Base-by-base conservation (phyloP, 92 coral and sea anemone genomes). In the Pocillopora meandrina region DNA sequence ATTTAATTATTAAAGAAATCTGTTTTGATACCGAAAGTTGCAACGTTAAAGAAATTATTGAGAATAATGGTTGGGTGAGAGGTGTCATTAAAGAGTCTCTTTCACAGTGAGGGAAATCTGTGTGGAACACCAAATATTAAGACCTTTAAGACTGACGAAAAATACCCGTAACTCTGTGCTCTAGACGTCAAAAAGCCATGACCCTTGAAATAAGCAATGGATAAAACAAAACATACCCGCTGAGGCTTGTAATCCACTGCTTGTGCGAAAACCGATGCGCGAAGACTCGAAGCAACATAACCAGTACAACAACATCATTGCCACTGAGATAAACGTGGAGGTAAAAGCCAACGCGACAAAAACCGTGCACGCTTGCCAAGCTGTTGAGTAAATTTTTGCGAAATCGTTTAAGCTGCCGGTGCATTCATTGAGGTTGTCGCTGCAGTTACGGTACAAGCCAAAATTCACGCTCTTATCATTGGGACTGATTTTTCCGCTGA, bases 331-430 rank as follows among this genome's bases (percentile, higher is more conserved):
- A 89, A 97, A 97, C 71, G 93, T 92, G 59, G 87, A 59, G 57
- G 83, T 87, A 80, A 95, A 90, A 14, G 98, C 90, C 56, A 97
- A 77, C 17, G 91, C 89, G 14, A 97, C 98, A 59, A 97, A 77
- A 5, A 97, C 80, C 6, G 99, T 94, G n/a, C 95, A 92, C 0
- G 93, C 95, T 71, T 93, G 86, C 99, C 99, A 97, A 36, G 98
- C 98, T 13, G 82, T 14, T 9, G 99, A 96, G 82, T 90, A 91
- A 65, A 97, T 94, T 61, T 77, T 81, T 76, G 57, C 78, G 74
- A 97, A 97, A 59, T 90, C 91, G 19, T 82, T 58, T 76, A 97
- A 69, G 71, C 90, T 85, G 55, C 98, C 99, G 17, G 95, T 84
- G 57, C 99, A 97, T 61, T 81, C 86, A 69, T 87, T 78, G 87